A percentile compares a stretch with the other conserved stretches of the same genome.
phyloP scores from a whole-genome alignment of 2,113 vertebrate species.

The Megalops atlanticus region DNA sequence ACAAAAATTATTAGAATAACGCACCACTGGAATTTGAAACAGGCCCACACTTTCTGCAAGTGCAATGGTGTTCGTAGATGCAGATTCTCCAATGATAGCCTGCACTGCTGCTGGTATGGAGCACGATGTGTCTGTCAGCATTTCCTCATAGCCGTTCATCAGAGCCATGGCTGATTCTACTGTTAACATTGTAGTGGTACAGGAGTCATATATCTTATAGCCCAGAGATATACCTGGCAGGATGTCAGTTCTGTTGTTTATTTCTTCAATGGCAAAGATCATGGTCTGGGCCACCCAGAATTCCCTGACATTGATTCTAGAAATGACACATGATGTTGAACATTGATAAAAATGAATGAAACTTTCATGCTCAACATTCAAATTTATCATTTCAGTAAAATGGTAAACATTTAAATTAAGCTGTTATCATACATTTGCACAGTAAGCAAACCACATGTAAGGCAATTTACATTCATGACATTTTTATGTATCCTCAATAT shows the following conservation, averaged over 20 bases:
- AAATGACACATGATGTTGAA: background rate
- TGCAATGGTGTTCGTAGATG: slow-evolving; percentile 50
- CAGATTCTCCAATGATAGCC: slow-evolving; percentile 55
- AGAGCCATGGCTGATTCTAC: slow-evolving; percentile 51
- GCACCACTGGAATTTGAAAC: slow-evolving; percentile 51
- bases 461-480: too few relatives aligned
- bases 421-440: background rate
- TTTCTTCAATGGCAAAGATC: slow-evolving; percentile 60
- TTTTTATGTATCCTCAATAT: too few relatives aligned
- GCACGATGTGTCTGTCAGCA: slow-evolving; percentile 44
- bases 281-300: slow-evolving; percentile 59
- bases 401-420: background rate
- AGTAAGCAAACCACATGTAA: background rate
- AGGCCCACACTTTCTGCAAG: slow-evolving; percentile 50
- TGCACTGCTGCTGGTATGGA: slow-evolving; percentile 41
- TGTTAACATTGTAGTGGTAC: slow-evolving; percentile 50
- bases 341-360: background rate
- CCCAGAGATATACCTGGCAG: slow-evolving; percentile 53
- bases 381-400: background rate
- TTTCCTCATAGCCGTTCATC: slow-evolving; percentile 40
- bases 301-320: slow-evolving; percentile 56
- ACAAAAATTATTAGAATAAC: background rate
- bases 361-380: too few relatives aligned
- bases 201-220: slow-evolving; percentile 59
- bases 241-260: slow-evolving; percentile 53